Conservation (phyloP, 1,140 invertebrate genomes). For the Myzus persicae region DNA sequence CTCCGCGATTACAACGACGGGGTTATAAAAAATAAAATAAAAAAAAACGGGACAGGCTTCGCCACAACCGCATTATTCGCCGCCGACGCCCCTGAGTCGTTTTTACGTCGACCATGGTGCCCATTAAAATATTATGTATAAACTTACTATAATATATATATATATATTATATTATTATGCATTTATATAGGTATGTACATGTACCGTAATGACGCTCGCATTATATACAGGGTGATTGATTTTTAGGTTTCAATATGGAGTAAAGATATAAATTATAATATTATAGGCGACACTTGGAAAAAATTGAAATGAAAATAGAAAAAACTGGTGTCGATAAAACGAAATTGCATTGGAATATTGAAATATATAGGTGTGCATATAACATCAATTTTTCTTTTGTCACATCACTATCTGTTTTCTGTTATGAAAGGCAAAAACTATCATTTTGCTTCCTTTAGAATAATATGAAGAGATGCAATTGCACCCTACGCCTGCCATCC, state of each 20-base stretch:
- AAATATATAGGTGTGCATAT: no score
- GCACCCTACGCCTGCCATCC: no score
- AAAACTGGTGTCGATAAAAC: no score
- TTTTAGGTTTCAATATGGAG: background rate
- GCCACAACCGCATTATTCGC: background rate
- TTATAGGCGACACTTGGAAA: no score
- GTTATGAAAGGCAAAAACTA: no score
- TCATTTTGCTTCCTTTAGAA: no score
- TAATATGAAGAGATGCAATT: no score
- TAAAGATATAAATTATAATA: no score
- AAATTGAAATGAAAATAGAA: no score
- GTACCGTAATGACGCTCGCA: background rate
- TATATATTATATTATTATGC: background rate
- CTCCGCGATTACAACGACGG: background rate
- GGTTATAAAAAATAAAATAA: slow-evolving; percentile 7
- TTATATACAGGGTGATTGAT: background rate
- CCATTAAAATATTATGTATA: slow-evolving; percentile 13
- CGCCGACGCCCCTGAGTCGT: background rate
- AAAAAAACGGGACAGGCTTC: background rate
- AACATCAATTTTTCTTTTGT: no score
- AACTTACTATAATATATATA: background rate
- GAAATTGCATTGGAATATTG: no score
- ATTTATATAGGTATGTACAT: background rate
- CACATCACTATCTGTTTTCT: no score
- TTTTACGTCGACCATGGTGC: background rate